Percentiles rank a stretch among this genome's conserved stretches.
Conservation (phyloP, 2,888 invertebrate species). For the Pogonocherus hispidulus region DNA sequence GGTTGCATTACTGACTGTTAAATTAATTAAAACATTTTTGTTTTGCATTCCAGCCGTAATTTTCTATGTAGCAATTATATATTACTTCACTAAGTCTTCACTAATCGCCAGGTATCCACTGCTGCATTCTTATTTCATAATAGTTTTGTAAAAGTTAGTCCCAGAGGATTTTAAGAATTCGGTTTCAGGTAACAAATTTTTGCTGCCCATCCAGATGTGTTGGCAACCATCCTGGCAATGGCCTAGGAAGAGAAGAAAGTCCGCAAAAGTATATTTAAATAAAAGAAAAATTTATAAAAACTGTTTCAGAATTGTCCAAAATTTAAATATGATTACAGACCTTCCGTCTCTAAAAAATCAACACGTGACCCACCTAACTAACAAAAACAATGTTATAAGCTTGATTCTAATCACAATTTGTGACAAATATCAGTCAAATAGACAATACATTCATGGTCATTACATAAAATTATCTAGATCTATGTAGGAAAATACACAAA, state of each 20-base stretch:
- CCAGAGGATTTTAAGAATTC: background rate
- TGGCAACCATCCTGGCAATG: too few species aligned
- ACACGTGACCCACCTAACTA: too few species aligned
- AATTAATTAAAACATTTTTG: background rate
- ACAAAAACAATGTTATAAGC: background rate
- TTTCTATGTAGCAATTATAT: background rate
- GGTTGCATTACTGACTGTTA: background rate
- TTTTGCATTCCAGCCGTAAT: background rate
- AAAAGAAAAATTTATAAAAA: too few species aligned
- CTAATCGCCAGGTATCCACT: background rate
- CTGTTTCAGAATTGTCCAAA: too few species aligned
- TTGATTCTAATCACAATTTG: background rate
- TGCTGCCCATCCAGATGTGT: too few species aligned
- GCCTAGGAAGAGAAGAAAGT: too few species aligned
- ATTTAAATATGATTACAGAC: too few species aligned
- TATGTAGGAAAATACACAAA: too few species aligned
- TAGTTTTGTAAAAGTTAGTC: background rate
- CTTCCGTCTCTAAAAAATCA: too few species aligned
- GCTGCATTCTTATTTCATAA: background rate
- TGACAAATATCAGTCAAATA: slow-evolving; percentile 17
- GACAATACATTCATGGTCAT: slow-evolving; percentile 21
- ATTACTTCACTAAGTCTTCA: background rate
- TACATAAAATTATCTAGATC: slow-evolving; percentile 26
- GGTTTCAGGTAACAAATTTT: background rate
- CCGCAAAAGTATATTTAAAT: too few species aligned